A percentile compares a stretch with the other conserved stretches of the same genome.
Conservation (phyloP, 2,888 invertebrate genomes). For the Euplagia quadripunctaria region DNA sequence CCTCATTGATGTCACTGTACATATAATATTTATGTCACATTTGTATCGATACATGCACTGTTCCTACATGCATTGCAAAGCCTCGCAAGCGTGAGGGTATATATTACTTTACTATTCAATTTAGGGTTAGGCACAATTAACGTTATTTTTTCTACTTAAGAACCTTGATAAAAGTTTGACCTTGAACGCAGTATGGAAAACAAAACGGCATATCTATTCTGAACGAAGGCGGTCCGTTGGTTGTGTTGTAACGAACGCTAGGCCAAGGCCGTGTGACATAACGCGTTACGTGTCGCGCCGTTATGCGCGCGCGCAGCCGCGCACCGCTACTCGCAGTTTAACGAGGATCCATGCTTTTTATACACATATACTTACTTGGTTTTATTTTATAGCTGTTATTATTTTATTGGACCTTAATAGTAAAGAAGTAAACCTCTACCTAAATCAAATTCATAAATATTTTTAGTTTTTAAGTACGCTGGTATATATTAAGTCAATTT, state of each 20-base stretch:
- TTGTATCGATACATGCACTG: too few relatives aligned
- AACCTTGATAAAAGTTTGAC: constrained; percentile 44
- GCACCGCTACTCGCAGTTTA: constrained; percentile 47
- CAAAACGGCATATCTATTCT: constrained; percentile 59
- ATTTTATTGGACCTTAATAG: neutral
- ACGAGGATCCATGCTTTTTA: constrained; percentile 50
- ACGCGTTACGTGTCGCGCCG: constrained; percentile 61
- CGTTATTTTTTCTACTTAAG: neutral
- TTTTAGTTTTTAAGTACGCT: neutral
- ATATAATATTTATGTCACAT: neutral
- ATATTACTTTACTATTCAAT: neutral
- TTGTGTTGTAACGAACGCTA: constrained; percentile 72
- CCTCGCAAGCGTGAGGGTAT: neutral
- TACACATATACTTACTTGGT: constrained; percentile 32
- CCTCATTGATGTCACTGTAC: neutral
- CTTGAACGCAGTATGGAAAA: constrained; percentile 50
- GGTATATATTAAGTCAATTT: too few relatives aligned
- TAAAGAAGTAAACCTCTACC: neutral
- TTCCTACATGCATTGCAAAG: neutral
- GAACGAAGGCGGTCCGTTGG: constrained; percentile 62
- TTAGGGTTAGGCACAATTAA: neutral
- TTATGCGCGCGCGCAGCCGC: constrained; percentile 48
- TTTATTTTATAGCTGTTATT: constrained; percentile 25
- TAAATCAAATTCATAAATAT: neutral
- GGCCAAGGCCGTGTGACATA: constrained; percentile 82